Conservation (phyloP, 2,797 vertebrate genomes). For the Pseudochromis fuscus region DNA sequence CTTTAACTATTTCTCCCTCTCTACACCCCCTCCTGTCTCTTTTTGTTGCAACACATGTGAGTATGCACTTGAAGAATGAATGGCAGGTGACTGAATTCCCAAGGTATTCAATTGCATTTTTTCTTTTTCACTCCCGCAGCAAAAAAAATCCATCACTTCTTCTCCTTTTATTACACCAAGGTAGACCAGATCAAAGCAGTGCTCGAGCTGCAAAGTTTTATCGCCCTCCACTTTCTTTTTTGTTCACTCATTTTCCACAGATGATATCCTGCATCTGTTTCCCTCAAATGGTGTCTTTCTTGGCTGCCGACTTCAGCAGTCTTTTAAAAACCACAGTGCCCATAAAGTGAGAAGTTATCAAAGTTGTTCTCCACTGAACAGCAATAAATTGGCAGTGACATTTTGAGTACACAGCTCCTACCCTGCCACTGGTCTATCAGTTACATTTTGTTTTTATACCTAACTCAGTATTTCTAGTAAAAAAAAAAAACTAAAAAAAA, state of each 20-base stretch:
- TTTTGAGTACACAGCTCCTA: constrained; percentile 70
- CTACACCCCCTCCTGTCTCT: constrained; percentile 24
- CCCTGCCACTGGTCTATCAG: constrained; percentile 53
- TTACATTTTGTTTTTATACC: constrained; percentile 63
- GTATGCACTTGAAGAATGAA: constrained; percentile 33
- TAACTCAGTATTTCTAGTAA: constrained; percentile 38
- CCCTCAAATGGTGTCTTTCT: constrained; percentile 66
- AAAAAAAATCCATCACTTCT: constrained; percentile 55
- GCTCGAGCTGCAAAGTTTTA: constrained; percentile 75
- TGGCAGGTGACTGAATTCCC: constrained; percentile 70
- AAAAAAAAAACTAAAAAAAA: too few species aligned
- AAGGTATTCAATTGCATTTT: constrained; percentile 53
- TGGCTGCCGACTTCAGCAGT: constrained; percentile 62
- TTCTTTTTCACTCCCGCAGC: constrained; percentile 42
- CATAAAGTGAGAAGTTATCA: constrained; percentile 81
- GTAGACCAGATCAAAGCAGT: constrained; percentile 78
- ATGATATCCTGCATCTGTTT: constrained; percentile 81
- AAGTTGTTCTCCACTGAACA: constrained; percentile 70
- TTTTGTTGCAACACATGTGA: constrained; percentile 39
- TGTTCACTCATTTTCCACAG: constrained; percentile 75
- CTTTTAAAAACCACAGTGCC: constrained; percentile 73
- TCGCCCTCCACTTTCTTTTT: constrained; percentile 67
- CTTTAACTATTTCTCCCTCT: constrained; percentile 20
- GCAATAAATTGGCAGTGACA: constrained; percentile 80
- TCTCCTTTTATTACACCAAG: constrained; percentile 64